Base-by-base conservation (phyloP, 1,140 invertebrate species). In the Temnothorax longispinosus region DNA sequence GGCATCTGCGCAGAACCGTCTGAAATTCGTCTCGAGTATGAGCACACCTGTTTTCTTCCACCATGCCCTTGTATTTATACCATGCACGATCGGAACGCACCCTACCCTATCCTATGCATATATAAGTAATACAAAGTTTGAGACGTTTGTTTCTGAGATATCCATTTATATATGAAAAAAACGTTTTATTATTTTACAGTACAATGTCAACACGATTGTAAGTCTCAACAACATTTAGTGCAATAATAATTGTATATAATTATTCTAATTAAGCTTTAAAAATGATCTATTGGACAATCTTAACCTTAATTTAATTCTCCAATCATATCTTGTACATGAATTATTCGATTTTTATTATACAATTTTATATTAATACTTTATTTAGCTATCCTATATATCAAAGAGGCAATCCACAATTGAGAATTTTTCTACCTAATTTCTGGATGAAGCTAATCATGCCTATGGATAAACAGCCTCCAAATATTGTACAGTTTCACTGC, bases 391-490 rank as follows among this genome's bases (percentile, higher is more conserved):
- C 98, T 5, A 90, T 98, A 21, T 99, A 98, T 94, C 97, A 98
- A 95, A 97, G 96, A 94, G 98, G 98, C 11, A 98, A 98, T 95
- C 98, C 98, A 35, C 98, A 99, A 93, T 94, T 98, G 50, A 95
- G 98, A 86, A 96, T 99, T 47, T 99, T 98, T 95, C 94, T 99
- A 35, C 98, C 99, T 13, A 98, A 99, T 94, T 99, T 99, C 95
- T 99, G 98, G 97, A 97, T 99, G 97, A 99, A 99, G 95, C 90
- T 99, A 5, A 96, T 99, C 2, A 96, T 96, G 71, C 97, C 97
- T 4, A 92, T 96, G 54, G 58, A 92, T 1, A 95, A 96, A 32
- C 97, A 97, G 74, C 96, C 96, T 54, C 95, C 96, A 60, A 98
- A 99, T 96, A 92, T 97, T 60, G 97, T 98, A 1, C 96, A 97